Percentiles rank a stretch among this genome's conserved stretches.
These are phyloP conservation scores for Dryobates pubescens DNA, from an alignment of 2,797 vertebrate species.

Conservation along the genomic window DNA sequence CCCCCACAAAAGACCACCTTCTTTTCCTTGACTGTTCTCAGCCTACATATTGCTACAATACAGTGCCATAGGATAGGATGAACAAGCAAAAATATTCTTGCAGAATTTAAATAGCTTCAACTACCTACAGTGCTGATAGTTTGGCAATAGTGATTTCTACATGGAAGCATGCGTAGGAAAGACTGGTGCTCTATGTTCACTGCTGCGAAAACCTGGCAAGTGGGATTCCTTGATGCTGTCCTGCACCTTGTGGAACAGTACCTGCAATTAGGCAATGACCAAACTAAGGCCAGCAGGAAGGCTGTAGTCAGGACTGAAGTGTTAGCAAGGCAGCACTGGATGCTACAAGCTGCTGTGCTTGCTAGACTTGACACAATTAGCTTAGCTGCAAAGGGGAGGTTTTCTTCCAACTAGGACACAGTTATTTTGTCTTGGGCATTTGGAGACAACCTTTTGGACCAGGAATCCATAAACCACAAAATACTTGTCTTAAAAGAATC, in stretches of 20 bases:
- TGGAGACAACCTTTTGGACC: conserved; percentile 35
- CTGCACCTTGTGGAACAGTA: neutral
- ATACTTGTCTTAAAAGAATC: conserved; percentile 59
- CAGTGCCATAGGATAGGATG: neutral
- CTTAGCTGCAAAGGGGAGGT: neutral
- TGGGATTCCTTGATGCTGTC: neutral
- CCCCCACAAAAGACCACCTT: neutral
- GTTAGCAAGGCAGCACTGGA: neutral
- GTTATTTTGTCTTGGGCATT: conserved; percentile 60
- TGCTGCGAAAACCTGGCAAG: neutral
- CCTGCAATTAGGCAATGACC: neutral
- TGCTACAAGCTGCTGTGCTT: accelerated
- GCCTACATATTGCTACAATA: neutral
- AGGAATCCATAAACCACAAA: conserved; percentile 60
- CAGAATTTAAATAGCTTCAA: neutral
- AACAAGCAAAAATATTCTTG: neutral
- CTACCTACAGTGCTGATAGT: neutral
- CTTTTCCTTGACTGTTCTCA: neutral
- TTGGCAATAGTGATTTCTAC: neutral
- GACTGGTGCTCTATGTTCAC: neutral
- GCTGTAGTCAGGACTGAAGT: neutral
- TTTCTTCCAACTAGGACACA: conserved; percentile 55
- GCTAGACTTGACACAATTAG: neutral
- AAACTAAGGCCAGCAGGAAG: neutral
- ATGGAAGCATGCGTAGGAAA: neutral